Evolutionary conservation across 2,797 vertebrate genomes (phyloP), one percentile per base, ranked within the genome.

Genomic region (Cheirogaleus major): DNA sequence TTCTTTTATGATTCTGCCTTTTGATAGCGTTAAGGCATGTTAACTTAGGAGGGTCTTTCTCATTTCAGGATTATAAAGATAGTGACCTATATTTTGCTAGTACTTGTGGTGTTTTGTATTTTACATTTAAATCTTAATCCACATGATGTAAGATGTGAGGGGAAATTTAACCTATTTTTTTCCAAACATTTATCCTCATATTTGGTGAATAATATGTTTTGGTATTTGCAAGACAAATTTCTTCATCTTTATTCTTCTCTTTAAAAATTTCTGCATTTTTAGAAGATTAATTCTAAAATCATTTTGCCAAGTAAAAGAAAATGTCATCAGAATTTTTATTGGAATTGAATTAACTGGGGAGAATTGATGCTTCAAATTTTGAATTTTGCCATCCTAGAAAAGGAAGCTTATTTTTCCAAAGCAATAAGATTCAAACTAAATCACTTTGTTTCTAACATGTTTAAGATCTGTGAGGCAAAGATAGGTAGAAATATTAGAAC

Each of bases 71-170:
- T 93, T 52, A 41, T 61, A 57, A 89, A 72, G 18, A 48, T 73
- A 86, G 1, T 87, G n/a, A 73, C 32, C 72, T 72, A 12, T 18
- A 67, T 61, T 93, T 93, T 88, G 57, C 30, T 69, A 38, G 25
- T 94, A 88, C 59, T 85, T 76, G 57, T 95, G 86, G 20, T 73
- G 20, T 73, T 87, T 79, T 43, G 11, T 52, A 38, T 72, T 89
- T 95, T 57, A 52, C 30, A 25, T 23, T 95, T 91, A 87, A 93
- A 85, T 45, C 72, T 86, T 91, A 78, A 78, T 93, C n/a, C 38
- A 41, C 12, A 76, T 86, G 14, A n/a, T 38, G 90, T 81, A 61
- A 95, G 10, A 15, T 76, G 23, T 75, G 30, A 75, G 23, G 41
- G n/a, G 35, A 79, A 15, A 45, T 93, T 30, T 67, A 93, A 70